Conservation (phyloP, 2,113 vertebrate species). For the mouse (Mus musculus) region DNA sequence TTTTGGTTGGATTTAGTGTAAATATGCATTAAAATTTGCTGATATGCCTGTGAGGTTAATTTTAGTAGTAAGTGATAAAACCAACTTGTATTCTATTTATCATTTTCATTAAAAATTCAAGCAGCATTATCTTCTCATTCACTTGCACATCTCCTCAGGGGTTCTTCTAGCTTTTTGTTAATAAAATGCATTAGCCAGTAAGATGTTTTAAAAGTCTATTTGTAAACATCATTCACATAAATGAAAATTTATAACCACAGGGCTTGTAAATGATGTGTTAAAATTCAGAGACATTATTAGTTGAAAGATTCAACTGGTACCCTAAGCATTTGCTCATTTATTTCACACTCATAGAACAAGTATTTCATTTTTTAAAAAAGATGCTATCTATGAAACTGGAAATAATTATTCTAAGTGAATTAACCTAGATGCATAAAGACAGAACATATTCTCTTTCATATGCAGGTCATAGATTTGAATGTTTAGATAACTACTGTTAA, state of each 20-base stretch:
- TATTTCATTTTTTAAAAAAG: background rate
- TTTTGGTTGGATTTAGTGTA: background rate
- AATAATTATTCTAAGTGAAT: background rate
- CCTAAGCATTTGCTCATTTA: background rate
- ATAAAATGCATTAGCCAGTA: slow-evolving; percentile 34
- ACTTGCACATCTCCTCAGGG: slow-evolving; percentile 12
- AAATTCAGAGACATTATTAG: background rate
- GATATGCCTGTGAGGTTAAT: background rate
- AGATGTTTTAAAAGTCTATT: background rate
- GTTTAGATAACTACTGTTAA: background rate
- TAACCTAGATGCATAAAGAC: background rate
- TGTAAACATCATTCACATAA: slow-evolving; percentile 42
- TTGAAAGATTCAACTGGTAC: background rate
- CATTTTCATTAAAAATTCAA: slow-evolving; percentile 64
- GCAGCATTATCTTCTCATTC: background rate
- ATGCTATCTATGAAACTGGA: background rate
- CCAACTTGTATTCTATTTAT: slow-evolving; percentile 46
- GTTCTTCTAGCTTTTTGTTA: slow-evolving; percentile 47
- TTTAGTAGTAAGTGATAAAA: slow-evolving; percentile 58
- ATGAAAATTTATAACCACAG: background rate
- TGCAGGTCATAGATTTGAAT: background rate
- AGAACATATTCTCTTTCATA: no score
- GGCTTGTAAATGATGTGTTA: background rate
- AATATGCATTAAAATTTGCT: slow-evolving; percentile 22
- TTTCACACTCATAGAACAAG: background rate